Evolutionary conservation across 2,113 vertebrate species (phyloP).

Genomic region (Oceanodroma tethys): DNA sequence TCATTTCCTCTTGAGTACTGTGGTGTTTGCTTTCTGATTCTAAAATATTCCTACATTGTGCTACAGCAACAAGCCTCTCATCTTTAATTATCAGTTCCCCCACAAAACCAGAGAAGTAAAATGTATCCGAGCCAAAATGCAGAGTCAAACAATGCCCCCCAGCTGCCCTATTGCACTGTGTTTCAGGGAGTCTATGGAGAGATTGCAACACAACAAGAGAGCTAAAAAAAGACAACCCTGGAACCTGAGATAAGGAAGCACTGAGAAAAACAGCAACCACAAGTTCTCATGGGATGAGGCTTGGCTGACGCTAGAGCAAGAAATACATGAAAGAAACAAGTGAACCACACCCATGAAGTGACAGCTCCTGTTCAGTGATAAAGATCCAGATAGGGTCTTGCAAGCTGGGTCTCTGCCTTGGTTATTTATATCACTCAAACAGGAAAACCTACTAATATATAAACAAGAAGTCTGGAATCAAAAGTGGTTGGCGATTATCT

Average conservation of each 20-base stretch:
- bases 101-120: neutral
- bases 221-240: slow-evolving; percentile 55
- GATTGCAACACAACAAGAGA: slow-evolving; percentile 7
- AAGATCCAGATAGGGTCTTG: slow-evolving; percentile 32
- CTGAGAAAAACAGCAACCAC: slow-evolving; percentile 49
- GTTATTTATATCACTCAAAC: slow-evolving; percentile 24
- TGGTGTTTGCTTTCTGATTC: neutral
- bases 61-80: neutral
- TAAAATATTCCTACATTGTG: neutral
- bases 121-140: neutral
- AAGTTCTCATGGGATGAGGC: slow-evolving; percentile 47
- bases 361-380: slow-evolving; percentile 40
- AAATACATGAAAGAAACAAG: slow-evolving; percentile 57
- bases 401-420: neutral
- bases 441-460: neutral
- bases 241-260: slow-evolving; percentile 60
- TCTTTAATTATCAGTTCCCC: slow-evolving; percentile 33
- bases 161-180: neutral
- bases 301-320: slow-evolving; percentile 48
- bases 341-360: slow-evolving; percentile 29
- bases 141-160: neutral
- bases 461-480: neutral
- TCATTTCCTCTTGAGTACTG: slow-evolving; percentile 29
- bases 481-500: neutral
- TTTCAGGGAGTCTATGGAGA: neutral